phyloP scores from a whole-genome alignment of 2,888 invertebrate species.

The Coleophora deauratella region DNA sequence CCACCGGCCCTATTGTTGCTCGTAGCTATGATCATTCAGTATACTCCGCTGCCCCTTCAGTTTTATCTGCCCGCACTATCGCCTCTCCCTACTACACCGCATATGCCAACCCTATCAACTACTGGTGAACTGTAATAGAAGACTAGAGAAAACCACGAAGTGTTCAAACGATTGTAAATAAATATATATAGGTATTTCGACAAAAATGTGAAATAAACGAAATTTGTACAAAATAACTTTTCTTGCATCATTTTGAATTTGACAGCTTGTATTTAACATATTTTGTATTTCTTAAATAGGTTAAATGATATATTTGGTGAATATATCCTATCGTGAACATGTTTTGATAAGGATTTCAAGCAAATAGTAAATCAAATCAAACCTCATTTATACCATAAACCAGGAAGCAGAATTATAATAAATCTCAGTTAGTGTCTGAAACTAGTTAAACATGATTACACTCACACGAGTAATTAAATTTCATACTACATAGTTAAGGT shows the following conservation, averaged over 20 bases:
- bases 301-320: too few relatives aligned
- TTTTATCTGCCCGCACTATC: constrained; percentile 17
- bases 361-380: neutral
- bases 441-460: too few relatives aligned
- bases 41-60: constrained; percentile 9
- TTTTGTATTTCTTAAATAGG: too few relatives aligned
- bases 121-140: constrained; percentile 34
- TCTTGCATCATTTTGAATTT: neutral
- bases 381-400: too few relatives aligned
- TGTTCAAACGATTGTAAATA: constrained; percentile 40
- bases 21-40: constrained; percentile 5
- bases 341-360: neutral
- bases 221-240: neutral
- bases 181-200: constrained; percentile 22
- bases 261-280: neutral
- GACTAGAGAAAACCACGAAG: constrained; percentile 29
- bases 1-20: neutral
- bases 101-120: constrained; percentile 45
- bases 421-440: too few relatives aligned
- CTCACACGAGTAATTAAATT: too few relatives aligned
- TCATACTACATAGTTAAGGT: too few relatives aligned
- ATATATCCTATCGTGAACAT: neutral
- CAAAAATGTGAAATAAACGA: constrained; percentile 4
- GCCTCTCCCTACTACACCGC: constrained; percentile 25
- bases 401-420: too few relatives aligned